Percentiles rank a stretch among this genome's conserved stretches.
Evolutionary conservation across 2,888 invertebrate species (phyloP).

Genomic region (Hydroisotoma schaefferi): DNA sequence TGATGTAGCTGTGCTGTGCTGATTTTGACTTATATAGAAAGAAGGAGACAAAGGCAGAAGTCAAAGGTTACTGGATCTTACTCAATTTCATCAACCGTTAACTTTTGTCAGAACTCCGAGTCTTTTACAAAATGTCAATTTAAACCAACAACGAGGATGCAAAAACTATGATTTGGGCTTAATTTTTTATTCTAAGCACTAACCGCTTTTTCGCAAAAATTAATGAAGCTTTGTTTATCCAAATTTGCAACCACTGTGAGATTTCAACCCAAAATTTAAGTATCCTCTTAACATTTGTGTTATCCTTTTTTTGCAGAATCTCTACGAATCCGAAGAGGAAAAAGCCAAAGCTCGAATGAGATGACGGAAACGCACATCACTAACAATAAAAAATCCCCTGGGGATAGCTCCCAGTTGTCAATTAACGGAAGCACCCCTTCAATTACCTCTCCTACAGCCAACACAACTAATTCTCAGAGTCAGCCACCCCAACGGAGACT

Average conservation of each 20-base stretch:
- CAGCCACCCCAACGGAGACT: slow-evolving; percentile 45
- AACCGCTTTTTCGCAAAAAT: too few species aligned
- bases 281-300: slow-evolving; percentile 14
- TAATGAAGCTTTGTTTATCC: too few species aligned
- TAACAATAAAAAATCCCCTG: not conserved
- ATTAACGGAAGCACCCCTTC: not conserved
- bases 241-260: too few species aligned
- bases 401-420: not conserved
- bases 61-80: too few species aligned
- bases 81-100: too few species aligned
- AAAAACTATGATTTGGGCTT: not conserved
- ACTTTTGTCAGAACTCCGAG: too few species aligned
- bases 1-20: too few species aligned
- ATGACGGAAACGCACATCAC: slow-evolving; percentile 29
- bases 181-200: too few species aligned
- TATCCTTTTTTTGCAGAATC: slow-evolving; percentile 41
- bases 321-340: slow-evolving; percentile 36
- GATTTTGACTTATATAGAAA: too few species aligned
- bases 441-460: slow-evolving; percentile 5
- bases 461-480: slow-evolving; percentile 5
- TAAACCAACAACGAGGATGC: not conserved
- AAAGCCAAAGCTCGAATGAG: slow-evolving; percentile 37
- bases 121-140: too few species aligned
- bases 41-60: too few species aligned
- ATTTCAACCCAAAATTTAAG: not conserved